Percentiles rank a stretch among this genome's conserved stretches.
These are phyloP conservation scores for Myopa testacea DNA, from an alignment of 2,888 invertebrate species.

Conservation along the genomic window DNA sequence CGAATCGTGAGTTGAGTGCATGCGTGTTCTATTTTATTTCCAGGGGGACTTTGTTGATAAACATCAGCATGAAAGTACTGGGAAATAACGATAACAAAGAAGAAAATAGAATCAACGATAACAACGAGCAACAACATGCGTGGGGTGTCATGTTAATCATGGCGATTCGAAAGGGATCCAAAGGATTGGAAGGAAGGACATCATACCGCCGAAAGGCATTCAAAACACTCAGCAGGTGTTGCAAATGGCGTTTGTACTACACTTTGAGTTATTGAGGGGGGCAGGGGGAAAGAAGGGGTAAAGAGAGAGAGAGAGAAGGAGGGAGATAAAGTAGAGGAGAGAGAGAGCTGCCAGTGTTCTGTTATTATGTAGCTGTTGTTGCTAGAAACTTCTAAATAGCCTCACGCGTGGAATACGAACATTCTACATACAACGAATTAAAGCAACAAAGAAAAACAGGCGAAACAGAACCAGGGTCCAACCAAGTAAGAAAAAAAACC, in stretches of 20 bases:
- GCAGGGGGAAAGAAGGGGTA: not conserved
- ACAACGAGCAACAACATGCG: not conserved
- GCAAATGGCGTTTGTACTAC: not conserved
- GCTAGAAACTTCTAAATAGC: not conserved
- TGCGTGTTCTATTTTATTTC: not conserved
- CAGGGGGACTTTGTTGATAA: not conserved
- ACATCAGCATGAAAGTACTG: not conserved
- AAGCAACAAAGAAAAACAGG: not conserved
- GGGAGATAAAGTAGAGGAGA: not conserved
- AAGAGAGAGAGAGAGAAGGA: not conserved
- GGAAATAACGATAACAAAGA: too few relatives aligned
- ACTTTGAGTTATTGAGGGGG: not conserved
- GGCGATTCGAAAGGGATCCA: not conserved
- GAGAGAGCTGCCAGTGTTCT: not conserved
- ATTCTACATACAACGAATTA: not conserved
- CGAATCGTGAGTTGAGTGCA: too few relatives aligned
- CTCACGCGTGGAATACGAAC: not conserved
- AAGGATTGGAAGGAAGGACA: not conserved
- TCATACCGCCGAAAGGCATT: not conserved
- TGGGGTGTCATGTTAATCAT: not conserved
- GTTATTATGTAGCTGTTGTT: not conserved
- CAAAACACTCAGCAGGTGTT: conserved; percentile 23
- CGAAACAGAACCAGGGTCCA: too few relatives aligned
- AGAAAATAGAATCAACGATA: too few relatives aligned
- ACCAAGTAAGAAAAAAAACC: too few relatives aligned